phyloP scores from a whole-genome alignment of 37 sponge, comb jelly and placozoan species.

The Halichondria panicea region DNA sequence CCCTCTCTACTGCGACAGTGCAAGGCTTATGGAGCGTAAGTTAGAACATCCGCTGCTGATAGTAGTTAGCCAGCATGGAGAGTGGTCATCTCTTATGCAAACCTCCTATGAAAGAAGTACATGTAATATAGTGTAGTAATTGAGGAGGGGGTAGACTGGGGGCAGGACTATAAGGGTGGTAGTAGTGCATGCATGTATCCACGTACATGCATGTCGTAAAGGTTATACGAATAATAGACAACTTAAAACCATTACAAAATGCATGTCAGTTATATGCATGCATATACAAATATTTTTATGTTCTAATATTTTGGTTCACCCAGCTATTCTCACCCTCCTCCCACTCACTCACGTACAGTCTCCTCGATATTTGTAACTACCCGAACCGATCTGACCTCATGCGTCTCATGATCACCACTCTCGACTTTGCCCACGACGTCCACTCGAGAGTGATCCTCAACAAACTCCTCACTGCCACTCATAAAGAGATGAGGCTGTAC shows the following conservation, averaged over 20 bases:
- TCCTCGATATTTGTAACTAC: slow-evolving; percentile 66
- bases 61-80: too few species aligned
- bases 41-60: not conserved
- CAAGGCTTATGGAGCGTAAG: slow-evolving; percentile 76
- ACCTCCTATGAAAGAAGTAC: too few species aligned
- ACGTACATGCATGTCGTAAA: too few species aligned
- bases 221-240: not conserved
- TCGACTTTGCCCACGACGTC: slow-evolving; percentile 66
- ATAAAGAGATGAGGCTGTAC: slow-evolving; percentile 68
- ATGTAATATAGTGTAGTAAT: too few species aligned
- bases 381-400: slow-evolving; percentile 54
- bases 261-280: not conserved
- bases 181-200: too few species aligned
- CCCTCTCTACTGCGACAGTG: slow-evolving; percentile 41
- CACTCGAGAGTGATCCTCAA: slow-evolving; percentile 60
- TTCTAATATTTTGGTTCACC: not conserved
- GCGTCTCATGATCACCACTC: slow-evolving; percentile 59
- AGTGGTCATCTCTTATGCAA: too few species aligned
- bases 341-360: slow-evolving; percentile 1
- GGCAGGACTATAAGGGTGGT: too few species aligned
- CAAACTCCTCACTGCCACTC: slow-evolving; percentile 61
- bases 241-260: not conserved
- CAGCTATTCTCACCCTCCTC: not conserved
- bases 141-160: too few species aligned
- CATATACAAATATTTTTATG: not conserved